Percentiles rank a stretch among this genome's conserved stretches.
Conservation (phyloP, 1,140 invertebrate species). For the Prorops nasuta region DNA sequence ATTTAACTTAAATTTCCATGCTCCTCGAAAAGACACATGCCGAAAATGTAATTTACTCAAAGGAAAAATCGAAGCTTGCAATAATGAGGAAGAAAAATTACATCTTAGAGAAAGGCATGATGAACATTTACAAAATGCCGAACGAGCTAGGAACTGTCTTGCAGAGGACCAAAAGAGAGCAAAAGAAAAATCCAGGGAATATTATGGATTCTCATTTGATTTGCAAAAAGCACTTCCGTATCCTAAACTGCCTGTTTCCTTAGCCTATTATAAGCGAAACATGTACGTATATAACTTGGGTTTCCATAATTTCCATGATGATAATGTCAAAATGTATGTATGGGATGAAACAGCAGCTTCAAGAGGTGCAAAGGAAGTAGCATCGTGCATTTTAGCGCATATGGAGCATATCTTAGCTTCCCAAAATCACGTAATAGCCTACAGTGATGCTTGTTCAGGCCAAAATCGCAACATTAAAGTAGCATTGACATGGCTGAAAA, state of each 20-base stretch:
- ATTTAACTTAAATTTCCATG: slow-evolving; percentile 30
- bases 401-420: slow-evolving; percentile 9
- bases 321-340: slow-evolving; percentile 22
- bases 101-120: slow-evolving; percentile 18
- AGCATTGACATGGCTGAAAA: slow-evolving; percentile 26
- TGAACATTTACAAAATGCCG: slow-evolving; percentile 17
- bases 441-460: slow-evolving; percentile 20
- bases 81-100: slow-evolving; percentile 22
- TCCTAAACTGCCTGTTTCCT: slow-evolving; percentile 4
- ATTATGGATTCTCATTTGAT: slow-evolving; percentile 12
- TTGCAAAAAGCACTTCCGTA: slow-evolving; percentile 14
- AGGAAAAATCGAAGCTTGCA: slow-evolving; percentile 21
- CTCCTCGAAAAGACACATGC: slow-evolving; percentile 28
- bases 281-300: neutral
- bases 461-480: slow-evolving; percentile 31
- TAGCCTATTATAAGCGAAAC: slow-evolving; percentile 12
- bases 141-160: slow-evolving; percentile 22
- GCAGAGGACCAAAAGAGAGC: slow-evolving; percentile 18
- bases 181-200: slow-evolving; percentile 17
- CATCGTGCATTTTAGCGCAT: slow-evolving; percentile 11
- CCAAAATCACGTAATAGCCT: slow-evolving; percentile 21
- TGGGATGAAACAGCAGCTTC: slow-evolving; percentile 26
- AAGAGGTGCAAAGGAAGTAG: slow-evolving; percentile 19
- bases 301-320: slow-evolving; percentile 13
- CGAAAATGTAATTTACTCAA: slow-evolving; percentile 20